These are phyloP conservation scores for Nansenia antarctica DNA, from an alignment of 2,113 vertebrate genomes.

Conservation along the genomic window DNA sequence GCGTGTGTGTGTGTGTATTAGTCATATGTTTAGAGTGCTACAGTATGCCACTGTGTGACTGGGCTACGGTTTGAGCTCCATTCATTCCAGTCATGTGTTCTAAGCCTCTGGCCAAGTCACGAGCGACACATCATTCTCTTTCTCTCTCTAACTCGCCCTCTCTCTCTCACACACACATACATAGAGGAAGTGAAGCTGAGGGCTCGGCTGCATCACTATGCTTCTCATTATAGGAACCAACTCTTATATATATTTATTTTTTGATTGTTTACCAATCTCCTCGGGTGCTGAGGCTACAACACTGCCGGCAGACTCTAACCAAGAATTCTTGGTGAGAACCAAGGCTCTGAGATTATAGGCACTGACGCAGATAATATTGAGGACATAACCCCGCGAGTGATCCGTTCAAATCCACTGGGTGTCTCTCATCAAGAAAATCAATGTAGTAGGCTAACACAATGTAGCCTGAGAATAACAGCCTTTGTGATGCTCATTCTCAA, in stretches of 20 bases:
- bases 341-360: background rate
- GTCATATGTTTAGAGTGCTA: constrained; percentile 6
- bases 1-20: background rate
- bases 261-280: constrained; percentile 11
- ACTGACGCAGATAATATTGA: background rate
- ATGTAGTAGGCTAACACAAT: background rate
- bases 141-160: background rate
- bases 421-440: background rate
- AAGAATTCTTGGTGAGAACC: background rate
- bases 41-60: background rate
- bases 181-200: constrained; percentile 18
- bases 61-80: constrained; percentile 36
- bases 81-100: constrained; percentile 67
- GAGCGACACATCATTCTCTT: constrained; percentile 61
- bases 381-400: background rate
- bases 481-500: background rate
- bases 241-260: too few species aligned
- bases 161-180: background rate
- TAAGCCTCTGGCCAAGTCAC: constrained; percentile 68
- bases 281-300: background rate
- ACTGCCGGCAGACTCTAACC: background rate
- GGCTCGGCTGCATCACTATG: background rate
- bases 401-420: background rate
- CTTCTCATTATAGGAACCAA: background rate
- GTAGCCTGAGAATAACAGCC: background rate